A percentile compares a stretch with the other conserved stretches of the same genome.
Evolutionary conservation across 2,113 vertebrate species (phyloP).

Genomic region (Felis chaus): DNA sequence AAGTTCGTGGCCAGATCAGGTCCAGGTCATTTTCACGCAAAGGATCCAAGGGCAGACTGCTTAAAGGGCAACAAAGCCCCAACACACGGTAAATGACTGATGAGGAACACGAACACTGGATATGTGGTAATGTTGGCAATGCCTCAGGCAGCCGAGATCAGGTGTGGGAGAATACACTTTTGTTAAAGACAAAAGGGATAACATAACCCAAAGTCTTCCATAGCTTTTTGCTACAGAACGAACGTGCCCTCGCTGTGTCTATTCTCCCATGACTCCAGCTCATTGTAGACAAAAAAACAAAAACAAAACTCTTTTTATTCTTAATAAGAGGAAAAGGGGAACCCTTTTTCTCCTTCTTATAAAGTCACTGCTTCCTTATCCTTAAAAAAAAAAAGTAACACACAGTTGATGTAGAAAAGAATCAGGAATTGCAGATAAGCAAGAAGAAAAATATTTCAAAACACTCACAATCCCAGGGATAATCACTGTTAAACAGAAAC

Average conservation of each 20-base stretch:
- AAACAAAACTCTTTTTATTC: background rate
- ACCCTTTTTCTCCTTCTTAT: background rate
- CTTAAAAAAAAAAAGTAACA: background rate
- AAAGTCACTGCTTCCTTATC: conserved; percentile 31
- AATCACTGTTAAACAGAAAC: conserved; percentile 66
- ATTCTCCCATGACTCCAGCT: background rate
- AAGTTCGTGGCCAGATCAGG: background rate
- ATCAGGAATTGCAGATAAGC: conserved; percentile 58
- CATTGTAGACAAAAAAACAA: background rate
- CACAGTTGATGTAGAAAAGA: conserved; percentile 2
- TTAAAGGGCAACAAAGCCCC: background rate
- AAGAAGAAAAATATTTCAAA: conserved; percentile 27
- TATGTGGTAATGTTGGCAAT: background rate
- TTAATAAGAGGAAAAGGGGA: background rate
- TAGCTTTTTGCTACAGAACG: background rate
- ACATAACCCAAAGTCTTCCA: background rate
- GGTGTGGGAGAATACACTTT: background rate
- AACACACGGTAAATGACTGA: background rate
- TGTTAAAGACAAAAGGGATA: background rate
- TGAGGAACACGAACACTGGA: background rate
- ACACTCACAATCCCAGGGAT: conserved; percentile 54
- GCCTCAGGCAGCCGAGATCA: background rate
- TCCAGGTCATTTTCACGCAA: background rate
- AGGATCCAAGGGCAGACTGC: background rate
- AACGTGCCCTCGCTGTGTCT: background rate